Conservation (phyloP, 2,113 vertebrate species). For the Pseudopipra pipra region DNA sequence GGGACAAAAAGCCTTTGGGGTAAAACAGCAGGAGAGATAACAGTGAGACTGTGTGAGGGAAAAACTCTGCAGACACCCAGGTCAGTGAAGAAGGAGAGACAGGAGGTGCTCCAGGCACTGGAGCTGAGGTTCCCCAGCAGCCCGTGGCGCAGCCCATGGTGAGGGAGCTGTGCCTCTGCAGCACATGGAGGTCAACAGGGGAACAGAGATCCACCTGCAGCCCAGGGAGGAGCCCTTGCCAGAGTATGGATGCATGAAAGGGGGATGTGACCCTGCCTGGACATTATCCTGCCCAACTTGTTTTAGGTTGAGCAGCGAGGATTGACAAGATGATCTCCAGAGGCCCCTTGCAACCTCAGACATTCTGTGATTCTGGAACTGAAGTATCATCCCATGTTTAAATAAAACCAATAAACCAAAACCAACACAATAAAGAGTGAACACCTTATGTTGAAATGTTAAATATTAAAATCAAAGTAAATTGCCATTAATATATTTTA, state of each 20-base stretch:
- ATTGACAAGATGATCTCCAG: neutral
- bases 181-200: neutral
- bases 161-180: neutral
- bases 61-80: neutral
- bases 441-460: neutral
- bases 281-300: neutral
- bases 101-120: neutral
- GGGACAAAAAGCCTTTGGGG: neutral
- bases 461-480: neutral
- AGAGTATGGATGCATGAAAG: neutral
- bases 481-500: accelerated
- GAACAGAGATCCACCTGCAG: neutral
- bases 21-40: neutral
- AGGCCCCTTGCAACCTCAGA: neutral
- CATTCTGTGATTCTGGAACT: neutral
- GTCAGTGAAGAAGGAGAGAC: neutral
- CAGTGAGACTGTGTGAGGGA: neutral
- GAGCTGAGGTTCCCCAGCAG: neutral
- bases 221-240: neutral
- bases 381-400: accelerated
- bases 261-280: too few species aligned
- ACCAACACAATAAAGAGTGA: neutral
- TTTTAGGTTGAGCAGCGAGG: neutral
- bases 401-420: neutral
- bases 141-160: neutral